Base-by-base conservation (phyloP, 2,888 invertebrate species). In the Limnephilus marmoratus region DNA sequence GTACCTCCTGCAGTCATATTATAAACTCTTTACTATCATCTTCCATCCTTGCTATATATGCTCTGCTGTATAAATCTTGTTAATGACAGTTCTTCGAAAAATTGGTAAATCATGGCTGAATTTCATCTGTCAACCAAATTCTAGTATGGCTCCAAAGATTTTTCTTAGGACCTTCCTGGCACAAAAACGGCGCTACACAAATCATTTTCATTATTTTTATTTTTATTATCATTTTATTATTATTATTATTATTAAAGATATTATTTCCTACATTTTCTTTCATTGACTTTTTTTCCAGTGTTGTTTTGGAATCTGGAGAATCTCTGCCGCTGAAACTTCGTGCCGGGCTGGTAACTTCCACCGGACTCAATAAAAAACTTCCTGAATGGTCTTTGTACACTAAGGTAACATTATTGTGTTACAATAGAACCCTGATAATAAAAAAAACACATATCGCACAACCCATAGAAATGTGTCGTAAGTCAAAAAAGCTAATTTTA, bases 311-410 rank as follows among this genome's bases (percentile, higher is more conserved):
- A 94, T 96, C 96, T 4, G 97, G 97, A 0, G 97, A 97, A 0
- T 96, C 96, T 45, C 96, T 97, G 5, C 97, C 97, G n/a, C 94
- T 98, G 87, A 96, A 96, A 94, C 94, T 97, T 90, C 96, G 96
- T 94, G 95, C 95, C 85, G 95, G 95, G 12, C 86, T 95, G 93
- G 95, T 95, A 94, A 95, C 95, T 93, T 90, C 93, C n/a, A 91
- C 91, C 31, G 91, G 90, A 68, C 94, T 96, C 1, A 96, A 96
- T 93, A 95, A 96, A 94, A 95, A 95, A 2, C 96, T 96, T 37
- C 96, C 96, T 3, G 95, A 95, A 1, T 95, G 96, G 94, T 96
- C 95, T 94, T 94, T 95, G 94, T 96, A 94, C 94, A 96, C 95
- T 94, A 96, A 95, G 95, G 96, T 96, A 94, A 87, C 68, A 68